Conservation (phyloP, 2,797 vertebrate species). For the Lates japonicus region DNA sequence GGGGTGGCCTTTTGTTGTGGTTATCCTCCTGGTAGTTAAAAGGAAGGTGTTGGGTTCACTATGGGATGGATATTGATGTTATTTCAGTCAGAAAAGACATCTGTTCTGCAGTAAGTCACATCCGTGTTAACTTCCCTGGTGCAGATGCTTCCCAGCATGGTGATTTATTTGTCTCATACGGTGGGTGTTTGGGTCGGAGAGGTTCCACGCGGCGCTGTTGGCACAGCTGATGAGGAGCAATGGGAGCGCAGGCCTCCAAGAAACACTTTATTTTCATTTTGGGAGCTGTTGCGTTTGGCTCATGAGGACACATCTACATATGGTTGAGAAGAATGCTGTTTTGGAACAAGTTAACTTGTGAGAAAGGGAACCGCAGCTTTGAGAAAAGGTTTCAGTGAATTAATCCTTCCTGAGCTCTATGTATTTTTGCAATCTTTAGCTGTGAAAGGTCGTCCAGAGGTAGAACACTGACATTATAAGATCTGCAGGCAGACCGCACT, state of each 20-base stretch:
- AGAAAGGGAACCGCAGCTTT: constrained; percentile 3
- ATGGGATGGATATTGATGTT: constrained; percentile 54
- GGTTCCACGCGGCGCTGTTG: constrained; percentile 47
- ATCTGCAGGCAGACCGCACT: constrained; percentile 3
- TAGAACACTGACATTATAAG: not conserved
- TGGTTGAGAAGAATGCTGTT: constrained; percentile 5
- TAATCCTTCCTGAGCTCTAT: constrained; percentile 20
- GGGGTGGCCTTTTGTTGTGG: constrained; percentile 72
- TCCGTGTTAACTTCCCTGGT: constrained; percentile 72
- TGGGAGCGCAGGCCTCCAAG: constrained; percentile 35
- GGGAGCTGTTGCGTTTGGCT: constrained; percentile 53
- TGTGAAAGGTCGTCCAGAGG: constrained; percentile 34
- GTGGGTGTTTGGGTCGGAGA: constrained; percentile 42
- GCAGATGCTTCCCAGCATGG: constrained; percentile 63
- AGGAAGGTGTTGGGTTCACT: constrained; percentile 72
- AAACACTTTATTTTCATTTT: constrained; percentile 52
- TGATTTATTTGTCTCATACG: constrained; percentile 62
- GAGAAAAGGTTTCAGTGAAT: constrained; percentile 16
- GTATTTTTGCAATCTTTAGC: constrained; percentile 5
- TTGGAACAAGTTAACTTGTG: constrained; percentile 22
- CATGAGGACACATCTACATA: constrained; percentile 9
- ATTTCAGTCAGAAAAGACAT: constrained; percentile 71
- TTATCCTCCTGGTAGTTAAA: constrained; percentile 71
- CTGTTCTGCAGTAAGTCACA: constrained; percentile 66
- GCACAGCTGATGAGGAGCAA: constrained; percentile 62